Evolutionary conservation across 2,113 vertebrate genomes (phyloP), one percentile per base, ranked within the genome.

Genomic region (Corythaixoides concolor): DNA sequence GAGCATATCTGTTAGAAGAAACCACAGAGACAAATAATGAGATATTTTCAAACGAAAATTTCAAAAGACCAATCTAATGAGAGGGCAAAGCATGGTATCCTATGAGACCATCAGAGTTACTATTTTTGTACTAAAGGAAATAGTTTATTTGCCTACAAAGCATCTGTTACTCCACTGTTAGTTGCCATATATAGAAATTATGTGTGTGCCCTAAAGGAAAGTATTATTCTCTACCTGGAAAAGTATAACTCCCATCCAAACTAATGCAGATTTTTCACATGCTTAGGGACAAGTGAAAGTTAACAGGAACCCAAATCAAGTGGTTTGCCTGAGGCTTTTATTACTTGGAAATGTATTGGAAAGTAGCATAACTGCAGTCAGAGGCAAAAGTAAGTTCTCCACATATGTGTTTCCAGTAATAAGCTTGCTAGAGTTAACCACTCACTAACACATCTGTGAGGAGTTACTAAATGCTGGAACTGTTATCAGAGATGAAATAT

Each of bases 211-310:
- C 68, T 64, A 55, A 74, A 93, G 68, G 20, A 76, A 88, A 79
- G 18, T 68, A 56, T 37, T 80, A 9, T 74, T 83, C 53, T 68
- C 55, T 90, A 79, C 35, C 18, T 85, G 13, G 60, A 87, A 93
- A 89, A 88, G 33, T 24, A 33, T 55, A 93, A 63, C 30, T 89
- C 15, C 14, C 16, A 66, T 75, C 22, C 86, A 95, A 96, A 94
- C 69, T 83, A 83, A 89, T 80, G 52, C 26, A 79, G 63, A 89
- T 73, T 90, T 95, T 94, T 92, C 75, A 85, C 50, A 26, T 66
- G 56, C 15, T 37, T 41, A 85, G 72, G 53, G 66, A 78, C 66
- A 93, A 72, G 70, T 91, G 86, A 83, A 93, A 88, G 41, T 64
- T 78, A 88, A 37, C 16, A 88, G 60, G 37, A 81, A 88, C 33